A percentile compares a stretch with the other conserved stretches of the same genome.
Evolutionary conservation across 2,797 vertebrate species (phyloP).

Genomic region (Delichon dasypus): DNA sequence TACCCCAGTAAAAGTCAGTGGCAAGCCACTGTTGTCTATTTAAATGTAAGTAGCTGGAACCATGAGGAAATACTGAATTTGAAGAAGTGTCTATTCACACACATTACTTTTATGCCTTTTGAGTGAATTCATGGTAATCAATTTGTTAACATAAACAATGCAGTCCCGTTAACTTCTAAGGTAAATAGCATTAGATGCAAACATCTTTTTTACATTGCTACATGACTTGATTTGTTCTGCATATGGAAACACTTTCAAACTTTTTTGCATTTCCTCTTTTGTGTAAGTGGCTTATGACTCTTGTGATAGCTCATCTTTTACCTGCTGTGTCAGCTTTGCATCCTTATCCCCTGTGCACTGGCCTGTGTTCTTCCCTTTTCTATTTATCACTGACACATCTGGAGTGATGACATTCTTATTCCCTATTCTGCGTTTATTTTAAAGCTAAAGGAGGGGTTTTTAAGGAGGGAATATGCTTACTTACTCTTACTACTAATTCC

Average conservation of each 20-base stretch:
- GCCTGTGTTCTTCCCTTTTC: not conserved
- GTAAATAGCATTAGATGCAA: constrained; percentile 32
- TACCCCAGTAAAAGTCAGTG: not conserved
- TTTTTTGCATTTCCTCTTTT: not conserved
- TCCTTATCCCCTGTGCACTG: not conserved
- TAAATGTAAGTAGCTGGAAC: not conserved
- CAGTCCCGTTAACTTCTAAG: not conserved
- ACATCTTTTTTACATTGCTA: constrained; percentile 35
- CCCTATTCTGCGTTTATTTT: not conserved
- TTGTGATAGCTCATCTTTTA: not conserved
- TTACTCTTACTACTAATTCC: not conserved
- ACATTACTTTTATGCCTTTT: constrained; percentile 23
- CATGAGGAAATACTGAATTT: not conserved
- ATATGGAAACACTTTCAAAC: constrained; percentile 1
- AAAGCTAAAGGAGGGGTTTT: not conserved
- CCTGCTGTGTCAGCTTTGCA: constrained; percentile 2
- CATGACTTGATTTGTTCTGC: constrained; percentile 38
- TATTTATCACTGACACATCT: not conserved
- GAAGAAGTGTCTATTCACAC: not conserved
- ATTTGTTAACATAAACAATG: constrained; percentile 30
- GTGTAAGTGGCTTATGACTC: not conserved
- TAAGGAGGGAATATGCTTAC: not conserved
- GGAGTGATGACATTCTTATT: not conserved
- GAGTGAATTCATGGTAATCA: not conserved
- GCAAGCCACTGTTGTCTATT: not conserved